Base-by-base conservation (phyloP, 1,140 invertebrate species). In the Drosophila repletoides region DNA sequence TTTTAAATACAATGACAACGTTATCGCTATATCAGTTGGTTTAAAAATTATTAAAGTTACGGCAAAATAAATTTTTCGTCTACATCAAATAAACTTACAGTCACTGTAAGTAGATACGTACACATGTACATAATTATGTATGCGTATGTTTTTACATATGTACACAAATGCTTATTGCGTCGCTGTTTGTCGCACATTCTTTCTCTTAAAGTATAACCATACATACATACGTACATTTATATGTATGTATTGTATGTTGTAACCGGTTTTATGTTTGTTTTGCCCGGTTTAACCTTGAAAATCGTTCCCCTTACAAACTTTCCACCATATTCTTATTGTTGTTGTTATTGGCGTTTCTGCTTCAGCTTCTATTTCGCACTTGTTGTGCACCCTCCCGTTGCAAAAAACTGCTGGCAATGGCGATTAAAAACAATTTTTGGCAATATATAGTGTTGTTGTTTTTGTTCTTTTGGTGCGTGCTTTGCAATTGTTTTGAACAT, bases 261-360 rank as follows among this genome's bases (percentile, higher is more conserved):
- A 86, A 86, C 80, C 80, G 80, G 80, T 86, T 86, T 86, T 80
- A 87, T 86, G 80, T 86, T 86, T 86, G 80, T 86, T 86, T 87
- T 86, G 75, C 80, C 80, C 80, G 81, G 81, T 80, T 86, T 86
- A 86, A 86, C 80, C 80, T 86, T 86, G 80, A 86, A 86, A 86
- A 64, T 74, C 60, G 41, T 74, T 72, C 70, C 65, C 71, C 70
- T 79, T 60, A 83, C 79, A 76, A 83, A 74, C 72, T 76, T 79
- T 86, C 80, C 75, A 86, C 4, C 24, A 2, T 15, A 5, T 19
- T 55, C 49, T 29, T 36, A 9, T 53, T 40, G 19, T 34, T 31
- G 10, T 34, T 45, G 29, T 17, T 36, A 38, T 60, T 40, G 56
- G 14, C 10, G 41, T 34, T 58, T 43, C 40, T 59, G 19, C 28